Percentiles rank a stretch among this genome's conserved stretches.
Evolutionary conservation across 92 coral and sea anemone genomes (phyloP).

Genomic region (Bergia sp.): DNA sequence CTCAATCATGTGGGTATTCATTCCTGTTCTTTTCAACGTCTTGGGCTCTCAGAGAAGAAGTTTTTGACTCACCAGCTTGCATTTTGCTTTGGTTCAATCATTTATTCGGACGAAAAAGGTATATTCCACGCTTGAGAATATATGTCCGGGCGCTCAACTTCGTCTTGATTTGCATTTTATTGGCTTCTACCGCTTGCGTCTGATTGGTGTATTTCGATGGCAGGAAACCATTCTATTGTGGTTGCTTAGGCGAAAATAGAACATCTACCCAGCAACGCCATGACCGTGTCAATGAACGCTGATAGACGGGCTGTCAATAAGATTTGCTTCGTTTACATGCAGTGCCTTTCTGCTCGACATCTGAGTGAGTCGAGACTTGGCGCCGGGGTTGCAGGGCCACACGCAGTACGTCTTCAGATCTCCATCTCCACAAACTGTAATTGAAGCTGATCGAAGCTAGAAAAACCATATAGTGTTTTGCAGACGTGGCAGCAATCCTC

Average conservation of each 20-base stretch:
- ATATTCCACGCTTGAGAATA: constrained; percentile 5
- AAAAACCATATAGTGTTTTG: constrained; percentile 17
- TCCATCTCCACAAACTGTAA: constrained; percentile 18
- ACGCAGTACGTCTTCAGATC: constrained; percentile 32
- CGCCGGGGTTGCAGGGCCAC: constrained; percentile 81
- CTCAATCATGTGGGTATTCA: not conserved
- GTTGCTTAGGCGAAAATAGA: constrained; percentile 93
- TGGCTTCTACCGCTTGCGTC: constrained; percentile 63
- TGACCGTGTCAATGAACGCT: constrained; percentile 67
- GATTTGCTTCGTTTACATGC: constrained; percentile 45
- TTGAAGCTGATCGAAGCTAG: constrained; percentile 45
- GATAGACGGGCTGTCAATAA: constrained; percentile 82
- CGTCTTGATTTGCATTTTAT: constrained; percentile 60
- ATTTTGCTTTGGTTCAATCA: not conserved
- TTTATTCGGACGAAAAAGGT: not conserved
- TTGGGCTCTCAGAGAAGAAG: not conserved
- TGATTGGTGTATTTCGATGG: constrained; percentile 71
- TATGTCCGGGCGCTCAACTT: constrained; percentile 42
- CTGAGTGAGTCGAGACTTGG: constrained; percentile 50
- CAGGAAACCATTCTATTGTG: constrained; percentile 86
- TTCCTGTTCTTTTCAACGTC: not conserved
- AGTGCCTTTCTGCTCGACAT: constrained; percentile 51
- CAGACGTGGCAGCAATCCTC: constrained; percentile 28
- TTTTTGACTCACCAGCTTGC: not conserved
- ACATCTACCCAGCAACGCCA: constrained; percentile 98